Evolutionary conservation across 2,113 vertebrate species (phyloP).

Genomic region (Steatornis caripensis): DNA sequence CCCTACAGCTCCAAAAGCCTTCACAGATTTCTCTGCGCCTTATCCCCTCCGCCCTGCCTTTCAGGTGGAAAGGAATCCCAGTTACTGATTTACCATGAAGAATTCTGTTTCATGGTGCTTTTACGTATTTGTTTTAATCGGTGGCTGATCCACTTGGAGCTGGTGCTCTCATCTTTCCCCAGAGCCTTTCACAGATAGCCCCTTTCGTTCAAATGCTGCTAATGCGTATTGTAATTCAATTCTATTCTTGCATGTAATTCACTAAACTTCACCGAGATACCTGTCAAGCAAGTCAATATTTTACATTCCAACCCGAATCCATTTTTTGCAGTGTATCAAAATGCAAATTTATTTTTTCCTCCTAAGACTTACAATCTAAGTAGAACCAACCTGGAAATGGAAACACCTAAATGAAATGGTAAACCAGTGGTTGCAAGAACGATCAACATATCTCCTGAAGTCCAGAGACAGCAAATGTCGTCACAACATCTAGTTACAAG

Average conservation of each 20-base stretch:
- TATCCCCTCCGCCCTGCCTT: not conserved
- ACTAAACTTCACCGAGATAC: not conserved
- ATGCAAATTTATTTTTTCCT: not conserved
- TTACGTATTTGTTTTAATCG: not conserved
- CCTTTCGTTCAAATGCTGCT: not conserved
- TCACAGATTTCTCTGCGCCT: not conserved
- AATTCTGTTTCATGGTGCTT: not conserved
- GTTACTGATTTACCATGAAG: not conserved
- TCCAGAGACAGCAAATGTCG: not conserved
- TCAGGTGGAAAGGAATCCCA: not conserved
- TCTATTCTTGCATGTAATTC: constrained; percentile 1
- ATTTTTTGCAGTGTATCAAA: constrained; percentile 18
- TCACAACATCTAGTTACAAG: constrained; percentile 16
- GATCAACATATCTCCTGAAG: not conserved
- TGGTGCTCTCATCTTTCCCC: not conserved
- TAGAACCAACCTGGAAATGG: not conserved
- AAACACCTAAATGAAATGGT: not conserved
- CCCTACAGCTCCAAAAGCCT: not conserved
- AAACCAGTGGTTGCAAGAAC: not conserved
- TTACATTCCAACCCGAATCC: not conserved
- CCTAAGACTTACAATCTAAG: not conserved
- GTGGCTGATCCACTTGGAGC: not conserved
- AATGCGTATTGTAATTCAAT: not conserved
- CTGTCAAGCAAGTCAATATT: constrained; percentile 25
- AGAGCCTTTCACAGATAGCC: not conserved